Evolutionary conservation across 2,797 vertebrate species (phyloP).

Genomic region (Hirundo rustica): DNA sequence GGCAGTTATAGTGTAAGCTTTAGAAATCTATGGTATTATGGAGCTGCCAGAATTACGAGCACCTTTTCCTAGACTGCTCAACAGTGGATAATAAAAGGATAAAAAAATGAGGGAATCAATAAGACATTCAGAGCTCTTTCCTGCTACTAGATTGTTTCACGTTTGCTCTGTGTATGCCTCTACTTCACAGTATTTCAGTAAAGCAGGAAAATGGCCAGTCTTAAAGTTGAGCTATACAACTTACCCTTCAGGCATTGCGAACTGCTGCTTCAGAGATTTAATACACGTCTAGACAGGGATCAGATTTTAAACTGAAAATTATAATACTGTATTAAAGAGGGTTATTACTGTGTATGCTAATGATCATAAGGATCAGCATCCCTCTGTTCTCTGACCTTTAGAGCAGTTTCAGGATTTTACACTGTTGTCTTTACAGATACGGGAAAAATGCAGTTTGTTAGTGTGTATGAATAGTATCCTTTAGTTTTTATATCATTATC

Average conservation of each 20-base stretch:
- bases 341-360: neutral
- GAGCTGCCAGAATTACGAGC: neutral
- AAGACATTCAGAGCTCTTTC: neutral
- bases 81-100: neutral
- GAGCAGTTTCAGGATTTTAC: neutral
- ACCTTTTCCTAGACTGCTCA: neutral
- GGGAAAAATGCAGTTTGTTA: neutral
- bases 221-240: neutral
- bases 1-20: neutral
- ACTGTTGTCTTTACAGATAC: neutral
- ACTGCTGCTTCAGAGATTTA: neutral
- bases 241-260: neutral
- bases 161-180: neutral
- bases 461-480: neutral
- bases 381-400: neutral
- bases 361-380: neutral
- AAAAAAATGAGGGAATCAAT: conserved; percentile 7
- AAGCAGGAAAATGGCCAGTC: neutral
- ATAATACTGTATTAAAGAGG: neutral
- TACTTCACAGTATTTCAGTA: neutral
- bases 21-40: neutral
- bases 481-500: neutral
- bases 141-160: neutral
- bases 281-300: neutral
- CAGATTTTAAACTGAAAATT: neutral